Conservation (phyloP, 2,797 vertebrate species). For the Thalassophryne amazonica region DNA sequence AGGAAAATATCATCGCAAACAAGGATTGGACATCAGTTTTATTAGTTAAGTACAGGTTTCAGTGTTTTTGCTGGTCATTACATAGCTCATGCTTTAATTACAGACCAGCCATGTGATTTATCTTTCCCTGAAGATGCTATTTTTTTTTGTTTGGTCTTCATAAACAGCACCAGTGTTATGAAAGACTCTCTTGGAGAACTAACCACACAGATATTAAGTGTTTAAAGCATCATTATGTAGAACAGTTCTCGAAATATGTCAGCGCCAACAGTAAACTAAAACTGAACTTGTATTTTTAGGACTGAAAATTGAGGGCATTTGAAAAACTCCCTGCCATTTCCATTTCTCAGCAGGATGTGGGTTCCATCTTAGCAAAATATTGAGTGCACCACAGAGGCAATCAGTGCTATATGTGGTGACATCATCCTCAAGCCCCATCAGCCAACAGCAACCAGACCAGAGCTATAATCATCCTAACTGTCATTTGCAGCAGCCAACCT, state of each 20-base stretch:
- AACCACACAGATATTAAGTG: no score
- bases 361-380: slow-evolving; percentile 36
- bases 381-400: slow-evolving; percentile 20
- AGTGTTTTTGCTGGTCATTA: slow-evolving; percentile 22
- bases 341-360: slow-evolving; percentile 43
- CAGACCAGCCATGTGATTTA: slow-evolving; percentile 15
- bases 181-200: no score
- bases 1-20: slow-evolving; percentile 46
- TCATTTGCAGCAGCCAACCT: slow-evolving; percentile 28
- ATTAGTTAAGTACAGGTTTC: slow-evolving; percentile 55
- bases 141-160: no score
- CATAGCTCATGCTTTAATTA: slow-evolving; percentile 18
- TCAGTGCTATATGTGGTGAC: slow-evolving; percentile 45
- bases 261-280: slow-evolving; percentile 9
- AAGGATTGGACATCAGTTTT: slow-evolving; percentile 39
- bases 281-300: slow-evolving; percentile 12
- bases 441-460: slow-evolving; percentile 31
- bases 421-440: slow-evolving; percentile 48
- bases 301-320: slow-evolving; percentile 20
- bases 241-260: no score
- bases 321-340: slow-evolving; percentile 22
- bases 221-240: no score
- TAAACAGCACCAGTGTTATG: no score
- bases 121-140: slow-evolving; percentile 5
- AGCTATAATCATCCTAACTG: slow-evolving; percentile 55